Base-by-base conservation (phyloP, 2,888 invertebrate genomes). In the Drosophila maculinotata region DNA sequence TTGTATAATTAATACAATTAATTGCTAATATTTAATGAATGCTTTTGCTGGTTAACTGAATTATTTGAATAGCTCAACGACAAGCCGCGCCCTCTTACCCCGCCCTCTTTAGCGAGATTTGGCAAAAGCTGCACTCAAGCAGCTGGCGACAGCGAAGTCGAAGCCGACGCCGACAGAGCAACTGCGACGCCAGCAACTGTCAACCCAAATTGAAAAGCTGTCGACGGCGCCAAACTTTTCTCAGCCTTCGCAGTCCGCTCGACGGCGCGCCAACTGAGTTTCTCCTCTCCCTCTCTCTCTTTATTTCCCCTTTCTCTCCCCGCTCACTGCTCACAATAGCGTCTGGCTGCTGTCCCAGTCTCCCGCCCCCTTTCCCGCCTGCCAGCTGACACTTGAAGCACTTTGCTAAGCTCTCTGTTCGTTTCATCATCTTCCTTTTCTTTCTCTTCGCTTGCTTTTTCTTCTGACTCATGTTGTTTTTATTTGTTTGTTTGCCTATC, bases 1-100 rank as follows among this genome's bases (percentile, higher is more conserved):
- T 81, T 78, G 82, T 64, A 62, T 52, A 64, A 79, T 76, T 84
- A 63, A 39, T 57, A 31, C 59, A 78, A 81, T 62, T 60, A 81
- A 62, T 64, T 47, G 57, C 42, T 39, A 41, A 64, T 64, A 69
- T 47, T 71, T 35, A 76, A 57, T 53, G n/a, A 60, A 52, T 28
- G 35, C 6, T 10, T 33, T 39, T 45, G 63, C 48, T 14, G 45
- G 20, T 23, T 20, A 48, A 4, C 65, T n/a, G 14, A 31, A 14
- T 38, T 17, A 38, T 62, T 38, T 7, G 33, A 12, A 31, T 3
- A 38, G 36, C 35, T 28, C 45, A 44, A 28, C 47, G 26, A 26
- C 35, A 36, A 10, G 15, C 8, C 15, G 2, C 20, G 5, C 17
- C 36, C n/a, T 5, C 5, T 14, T 3, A 8, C 15, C 12, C 30